Base-by-base conservation (phyloP, 2,888 invertebrate species). In the Formica aserva region DNA sequence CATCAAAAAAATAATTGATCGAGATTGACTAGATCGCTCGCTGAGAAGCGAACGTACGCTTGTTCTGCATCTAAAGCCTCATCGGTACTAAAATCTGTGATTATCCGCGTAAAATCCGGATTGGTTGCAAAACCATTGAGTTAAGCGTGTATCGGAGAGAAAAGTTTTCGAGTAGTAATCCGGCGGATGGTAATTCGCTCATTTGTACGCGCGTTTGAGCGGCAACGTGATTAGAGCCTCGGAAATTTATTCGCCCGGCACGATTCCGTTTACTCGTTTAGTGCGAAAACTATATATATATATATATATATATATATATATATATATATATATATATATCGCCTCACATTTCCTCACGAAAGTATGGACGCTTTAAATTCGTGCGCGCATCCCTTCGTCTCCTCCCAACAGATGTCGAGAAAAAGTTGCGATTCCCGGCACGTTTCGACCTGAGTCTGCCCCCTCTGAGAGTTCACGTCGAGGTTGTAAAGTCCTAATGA, bases 401-500 rank as follows among this genome's bases (percentile, higher is more conserved):
- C 86, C 85, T 78, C 87, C 76, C 72, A 71, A 52, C 74, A 48
- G 60, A 71, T 82, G 84, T 62, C 32, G 82, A 66, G 75, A 81
- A 74, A 82, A 82, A 86, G 85, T 88, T 85, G 83, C 71, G 83
- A 93, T 92, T 93, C 92, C 67, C 85, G 84, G 90, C 92, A 92
- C 92, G 92, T 92, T 84, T 86, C 87, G 87, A 85, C 85, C 88
- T 85, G 71, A 87, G 86, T 88, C 87, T 86, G 87, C 87, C 38
- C 87, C 85, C 86, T 85, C 75, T 78, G 83, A 87, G 87, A 87
- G 87, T 89, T 90, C 89, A 87, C 92, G 88, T 88, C 88, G 88
- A 86, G 91, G 90, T 92, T 91, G 88, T 91, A 90, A 91, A 91
- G 88, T 92, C 86, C 92, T 89, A 91, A 92, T 91, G 90, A 92